Evolutionary conservation across 2,113 vertebrate species (phyloP).

Genomic region (Manacus vitellinus): DNA sequence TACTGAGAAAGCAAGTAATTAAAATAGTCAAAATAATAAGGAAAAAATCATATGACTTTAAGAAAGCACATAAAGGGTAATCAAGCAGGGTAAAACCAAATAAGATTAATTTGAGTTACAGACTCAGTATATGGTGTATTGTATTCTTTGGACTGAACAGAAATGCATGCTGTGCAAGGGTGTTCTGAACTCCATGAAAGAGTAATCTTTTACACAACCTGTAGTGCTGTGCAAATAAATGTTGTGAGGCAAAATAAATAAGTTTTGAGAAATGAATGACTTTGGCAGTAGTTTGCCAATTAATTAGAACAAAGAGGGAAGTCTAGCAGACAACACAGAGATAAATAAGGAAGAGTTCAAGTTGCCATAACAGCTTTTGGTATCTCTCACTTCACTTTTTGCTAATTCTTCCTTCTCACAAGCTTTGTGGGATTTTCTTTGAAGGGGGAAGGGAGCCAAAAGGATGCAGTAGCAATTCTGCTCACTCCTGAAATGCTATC

Average conservation of each 20-base stretch:
- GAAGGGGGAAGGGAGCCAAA: not conserved
- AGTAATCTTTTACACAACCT: constrained; percentile 70
- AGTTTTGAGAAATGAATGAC: constrained; percentile 71
- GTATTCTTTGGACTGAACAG: constrained; percentile 59
- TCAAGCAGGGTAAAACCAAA: constrained; percentile 59
- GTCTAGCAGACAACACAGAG: constrained; percentile 35
- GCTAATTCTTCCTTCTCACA: not conserved
- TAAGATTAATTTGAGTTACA: constrained; percentile 67
- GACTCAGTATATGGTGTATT: constrained; percentile 5
- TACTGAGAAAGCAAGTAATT: constrained; percentile 51
- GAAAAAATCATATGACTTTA: constrained; percentile 57
- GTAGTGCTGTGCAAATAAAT: constrained; percentile 67
- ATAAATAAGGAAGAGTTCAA: constrained; percentile 36
- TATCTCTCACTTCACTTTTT: not conserved
- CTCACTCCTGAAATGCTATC: not conserved
- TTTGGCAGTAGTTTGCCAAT: constrained; percentile 71
- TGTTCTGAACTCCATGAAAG: constrained; percentile 72
- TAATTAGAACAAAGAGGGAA: constrained; percentile 72
- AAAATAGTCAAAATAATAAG: constrained; percentile 60
- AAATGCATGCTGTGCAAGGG: constrained; percentile 57
- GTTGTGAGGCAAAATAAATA: constrained; percentile 74
- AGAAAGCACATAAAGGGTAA: constrained; percentile 48
- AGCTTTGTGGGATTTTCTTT: not conserved
- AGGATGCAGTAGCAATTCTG: not conserved
- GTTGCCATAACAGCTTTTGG: not conserved